Base-by-base conservation (phyloP, 2,113 vertebrate genomes). In the Channa maculata region DNA sequence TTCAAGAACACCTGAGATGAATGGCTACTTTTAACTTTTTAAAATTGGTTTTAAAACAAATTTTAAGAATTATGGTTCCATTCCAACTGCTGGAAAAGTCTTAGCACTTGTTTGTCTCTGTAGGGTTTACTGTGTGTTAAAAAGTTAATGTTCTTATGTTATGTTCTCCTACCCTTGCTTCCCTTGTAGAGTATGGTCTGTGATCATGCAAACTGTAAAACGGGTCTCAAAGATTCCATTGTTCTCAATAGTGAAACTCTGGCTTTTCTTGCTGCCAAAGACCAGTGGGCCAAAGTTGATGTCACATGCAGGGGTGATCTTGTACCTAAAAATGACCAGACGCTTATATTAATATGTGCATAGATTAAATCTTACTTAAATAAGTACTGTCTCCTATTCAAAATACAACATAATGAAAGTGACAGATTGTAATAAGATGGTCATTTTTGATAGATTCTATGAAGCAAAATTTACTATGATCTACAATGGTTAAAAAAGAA, bases 251-350 rank as follows among this genome's bases (percentile, higher is more conserved):
- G 48, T 85, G 57, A 99, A 91, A 15, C 14, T 88, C 52, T 80
- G 81, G 15, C 46, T 94, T 81, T 92, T 96, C 62, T 82, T 95
- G 37, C 74, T 86, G 63, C 95, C 94, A 0, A 65, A 92, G 9
- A 92, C 53, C 78, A 98, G 39, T 1, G 94, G 87, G 1, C 97
- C 96, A 0, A 98, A 98, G 91, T 90, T 89, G 72, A 97, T 87
- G 75, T 93, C 36, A 0, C 85, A 88, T 6, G 92, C 85, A 5
- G 97, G 97, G 70, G 65, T 79, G 83, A 98, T 93, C 41, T 5
- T 93, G 85, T 95, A 99, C 41, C 95, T 97, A 76, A 86, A 91
- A 81, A 89, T 95, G 8, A 58, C 0, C 45, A 78, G 6, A 70
- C 7, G 55, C 44, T 11, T 4, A 39, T 52, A 7, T 24, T 7